Base-by-base conservation (phyloP, 2,888 invertebrate genomes). In the Nemotelus pantherinus region DNA sequence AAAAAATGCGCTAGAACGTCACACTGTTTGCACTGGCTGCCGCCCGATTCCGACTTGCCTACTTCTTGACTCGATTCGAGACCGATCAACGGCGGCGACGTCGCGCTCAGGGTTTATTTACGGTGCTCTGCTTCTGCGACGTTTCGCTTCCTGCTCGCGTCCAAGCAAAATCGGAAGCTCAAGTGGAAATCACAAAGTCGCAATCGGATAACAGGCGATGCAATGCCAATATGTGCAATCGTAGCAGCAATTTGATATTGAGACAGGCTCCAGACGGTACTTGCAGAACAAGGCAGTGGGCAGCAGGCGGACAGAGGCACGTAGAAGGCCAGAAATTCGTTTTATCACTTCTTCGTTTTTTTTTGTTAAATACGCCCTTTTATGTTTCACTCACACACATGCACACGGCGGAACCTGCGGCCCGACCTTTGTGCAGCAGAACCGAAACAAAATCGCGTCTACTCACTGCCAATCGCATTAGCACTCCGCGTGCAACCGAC, bases 351-450 rank as follows among this genome's bases (percentile, higher is more conserved):
- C 70, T 70, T 70, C 70, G 70, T 70, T 70, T 70, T 70, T 70
- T 70, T 70, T 70, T 53, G n/a, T 10, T 55, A 70, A 67, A 74
- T 60, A 74, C 74, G 74, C 74, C 74, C 74, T 74, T 70, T 74
- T 63, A 74, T 74, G 74, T 48, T 74, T 74, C 48, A 74, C 74
- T 47, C 60, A 60, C 74, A 68, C 67, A 63, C 58, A 58, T 60
- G 72, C 48, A 74, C 63, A 48, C 60, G 39, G 47, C 39, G n/a
- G 53, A 70, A 53, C 48, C 60, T 60, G 74, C 74, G 63, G 48
- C 63, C n/a, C 60, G 60, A 60, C 60, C 60, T 58, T 45, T 74
- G 74, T 63, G 60, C 74, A 48, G 60, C 48, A 74, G 45, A 57
- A 44, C 39, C 72, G 58, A 58, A 74, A 39, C 60, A 63, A 74